These are phyloP conservation scores for Lanistes nyassanus DNA, from an alignment of 1,140 invertebrate species.

Conservation along the genomic window DNA sequence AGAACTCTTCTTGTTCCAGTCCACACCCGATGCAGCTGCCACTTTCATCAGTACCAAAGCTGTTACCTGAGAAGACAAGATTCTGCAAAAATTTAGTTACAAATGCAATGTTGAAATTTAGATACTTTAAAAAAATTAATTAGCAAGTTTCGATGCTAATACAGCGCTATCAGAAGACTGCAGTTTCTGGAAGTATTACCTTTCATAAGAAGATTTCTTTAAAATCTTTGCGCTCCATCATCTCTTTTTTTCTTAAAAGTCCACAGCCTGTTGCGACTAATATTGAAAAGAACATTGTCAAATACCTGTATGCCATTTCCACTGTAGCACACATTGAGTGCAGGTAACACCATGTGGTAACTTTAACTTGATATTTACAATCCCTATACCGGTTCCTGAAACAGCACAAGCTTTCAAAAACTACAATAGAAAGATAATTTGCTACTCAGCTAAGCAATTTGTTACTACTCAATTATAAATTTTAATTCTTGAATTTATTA, in stretches of 20 bases:
- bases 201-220: too few relatives aligned
- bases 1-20: constrained; percentile 43
- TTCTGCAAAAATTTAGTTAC: background rate
- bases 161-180: background rate
- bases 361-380: constrained; percentile 7
- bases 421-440: background rate
- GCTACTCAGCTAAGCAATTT: too few relatives aligned
- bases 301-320: constrained; percentile 87
- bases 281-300: constrained; percentile 64
- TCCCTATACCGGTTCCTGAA: background rate
- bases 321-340: constrained; percentile 87
- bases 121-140: background rate
- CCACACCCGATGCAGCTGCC: constrained; percentile 34
- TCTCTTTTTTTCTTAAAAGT: too few relatives aligned
- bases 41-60: constrained; percentile 33
- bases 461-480: too few relatives aligned
- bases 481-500: too few relatives aligned
- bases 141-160: background rate
- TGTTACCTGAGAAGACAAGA: constrained; percentile 31
- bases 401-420: background rate
- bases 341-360: constrained; percentile 85
- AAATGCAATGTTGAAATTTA: background rate
- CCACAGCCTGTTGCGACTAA: background rate
- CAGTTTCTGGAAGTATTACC: background rate
- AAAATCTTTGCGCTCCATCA: too few relatives aligned